Base-by-base conservation (phyloP, 2,113 vertebrate genomes). In the Pontoporia blainvillei region DNA sequence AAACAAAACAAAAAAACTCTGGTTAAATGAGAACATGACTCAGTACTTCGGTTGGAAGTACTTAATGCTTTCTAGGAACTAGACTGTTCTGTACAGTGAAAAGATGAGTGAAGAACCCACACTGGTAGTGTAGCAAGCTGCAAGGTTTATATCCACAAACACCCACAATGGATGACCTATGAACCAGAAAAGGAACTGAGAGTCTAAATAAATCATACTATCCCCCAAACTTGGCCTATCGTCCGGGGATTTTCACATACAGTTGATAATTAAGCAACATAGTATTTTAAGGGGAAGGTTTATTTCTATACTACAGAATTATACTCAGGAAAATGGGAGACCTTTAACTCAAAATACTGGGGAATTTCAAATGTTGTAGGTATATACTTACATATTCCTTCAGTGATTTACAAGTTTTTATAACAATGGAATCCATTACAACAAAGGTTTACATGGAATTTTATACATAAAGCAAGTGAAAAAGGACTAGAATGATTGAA, bases 381-480 rank as follows among this genome's bases (percentile, higher is more conserved):
- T 82, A 44, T 85, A 83, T 93, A 69, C 81, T 97, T 92, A 79
- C 18, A 8, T 89, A 88, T 94, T 95, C 90, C 90, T 97, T 91
- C 72, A 34, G 3, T 86, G 66, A 89, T 64, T 92, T 90, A 15
- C 62, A 78, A 44, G 41, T 54, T 66, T 89, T 95, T 78, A 34
- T 54, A 94, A 49, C 31, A 93, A 73, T 90, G 46, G 59, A 71
- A 52, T 64, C 31, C 72, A 76, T 78, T 86, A 83, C 82, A 91
- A 69, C 23, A 85, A 57, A 72, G 61, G 15, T 89, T 66, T 79
- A 25, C 27, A 18, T 64, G 44, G 36, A 86, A 84, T 49, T 76
- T 54, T 86, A 91, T 85, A 91, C 4, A 49, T 81, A 81, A 67
- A 93, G 20, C 17, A 84, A 75, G 8, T 23, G 34, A 39, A 39